Conservation (phyloP, 2,888 invertebrate genomes). For the Macrosoma leucophasiata region DNA sequence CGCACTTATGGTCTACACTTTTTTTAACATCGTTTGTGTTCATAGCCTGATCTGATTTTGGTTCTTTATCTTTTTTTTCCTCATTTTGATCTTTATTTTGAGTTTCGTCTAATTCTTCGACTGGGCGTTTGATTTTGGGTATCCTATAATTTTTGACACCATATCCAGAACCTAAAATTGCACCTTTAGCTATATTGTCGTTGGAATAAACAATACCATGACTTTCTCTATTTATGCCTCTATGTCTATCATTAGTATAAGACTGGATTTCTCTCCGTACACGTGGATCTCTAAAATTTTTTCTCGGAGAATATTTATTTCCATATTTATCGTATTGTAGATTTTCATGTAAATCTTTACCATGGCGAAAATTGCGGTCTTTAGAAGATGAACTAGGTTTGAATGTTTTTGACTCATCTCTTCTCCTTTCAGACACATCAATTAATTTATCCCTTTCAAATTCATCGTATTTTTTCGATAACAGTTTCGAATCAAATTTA, state of each 20-base stretch:
- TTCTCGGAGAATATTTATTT: constrained; percentile 38
- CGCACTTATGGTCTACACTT: constrained; percentile 8
- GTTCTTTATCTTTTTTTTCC: constrained; percentile 14
- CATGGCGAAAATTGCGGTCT: too few relatives aligned
- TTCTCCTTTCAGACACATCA: constrained; percentile 26
- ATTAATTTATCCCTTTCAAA: constrained; percentile 7
- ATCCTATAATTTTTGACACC: constrained; percentile 69
- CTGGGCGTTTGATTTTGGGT: constrained; percentile 60
- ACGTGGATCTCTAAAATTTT: constrained; percentile 53
- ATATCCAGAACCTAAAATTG: constrained; percentile 51
- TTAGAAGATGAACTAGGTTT: too few relatives aligned
- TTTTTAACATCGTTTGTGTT: constrained; percentile 8
- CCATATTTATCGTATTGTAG: constrained; percentile 4
- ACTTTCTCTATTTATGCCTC: constrained; percentile 29
- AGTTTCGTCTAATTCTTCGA: constrained; percentile 27
- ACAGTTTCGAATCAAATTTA: constrained; percentile 24
- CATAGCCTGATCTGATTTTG: constrained; percentile 1
- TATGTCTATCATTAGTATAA: constrained; percentile 28
- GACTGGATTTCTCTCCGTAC: constrained; percentile 32
- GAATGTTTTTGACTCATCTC: constrained; percentile 26
- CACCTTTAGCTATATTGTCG: constrained; percentile 59
- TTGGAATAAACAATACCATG: constrained; percentile 59
- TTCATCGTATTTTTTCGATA: constrained; percentile 14
- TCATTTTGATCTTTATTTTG: constrained; percentile 14
- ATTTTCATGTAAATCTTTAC: too few relatives aligned